Evolutionary conservation across 2,888 invertebrate genomes (phyloP), one percentile per base, ranked within the genome.

Genomic region (Morpho achilles): DNA sequence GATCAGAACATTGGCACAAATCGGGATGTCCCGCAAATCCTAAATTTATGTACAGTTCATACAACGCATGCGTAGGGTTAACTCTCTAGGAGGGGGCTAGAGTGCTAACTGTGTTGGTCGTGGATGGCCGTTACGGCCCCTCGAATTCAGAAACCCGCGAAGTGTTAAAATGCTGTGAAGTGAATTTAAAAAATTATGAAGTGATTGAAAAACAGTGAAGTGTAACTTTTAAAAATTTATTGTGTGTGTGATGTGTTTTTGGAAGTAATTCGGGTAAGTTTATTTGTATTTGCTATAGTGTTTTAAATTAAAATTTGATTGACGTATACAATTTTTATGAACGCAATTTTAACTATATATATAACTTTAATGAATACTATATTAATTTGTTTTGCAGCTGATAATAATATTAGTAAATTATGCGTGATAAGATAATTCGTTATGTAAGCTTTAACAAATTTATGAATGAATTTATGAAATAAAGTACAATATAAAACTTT

Each of bases 121-220:
- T n/a, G 56, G 54, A 16, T 39, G 60, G 61, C 56, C 59, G 65
- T 59, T 40, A 52, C 41, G 43, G 41, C 39, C 46, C 56, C 23
- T 46, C 41, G 43, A 8, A n/a, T 10, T 7, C 22, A 5, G 9
- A 23, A 43, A 50, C 47, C 50, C 60, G 62, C 64, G 66, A 62
- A 49, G 66, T 62, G 61, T 53, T 56, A 56, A 54, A 44, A 63
- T 62, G 61, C 48, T 53, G 67, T 67, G 67, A 63, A 59, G 64
- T 66, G 66, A 59, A 56, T 53, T 44, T 49, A 16, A 46, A 16
- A 52, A 48, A 50, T 56, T 56, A 52, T 64, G 65, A 56, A 64
- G 64, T 66, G 66, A 53, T 57, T 50, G 50, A 54, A 46, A 53
- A 56, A 59, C 50, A 49, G 62, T 64, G 61, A 48, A 66, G 65